Conservation (phyloP, 2,113 vertebrate genomes). For the Sminthopsis crassicaudata region DNA sequence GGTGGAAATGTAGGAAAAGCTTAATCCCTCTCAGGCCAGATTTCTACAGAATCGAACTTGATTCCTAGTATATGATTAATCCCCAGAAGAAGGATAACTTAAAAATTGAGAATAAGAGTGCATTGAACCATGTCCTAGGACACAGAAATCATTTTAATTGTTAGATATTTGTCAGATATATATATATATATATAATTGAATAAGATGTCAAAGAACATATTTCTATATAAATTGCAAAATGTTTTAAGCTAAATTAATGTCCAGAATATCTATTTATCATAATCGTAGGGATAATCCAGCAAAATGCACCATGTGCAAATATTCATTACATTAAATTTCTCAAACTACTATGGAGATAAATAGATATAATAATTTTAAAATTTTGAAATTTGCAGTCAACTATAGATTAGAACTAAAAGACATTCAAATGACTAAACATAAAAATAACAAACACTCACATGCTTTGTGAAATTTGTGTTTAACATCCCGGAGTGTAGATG, state of each 20-base stretch:
- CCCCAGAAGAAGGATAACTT: not conserved
- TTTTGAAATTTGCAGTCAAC: slow-evolving; percentile 7
- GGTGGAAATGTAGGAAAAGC: not conserved
- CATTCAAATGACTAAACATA: not conserved
- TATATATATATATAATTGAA: not conserved
- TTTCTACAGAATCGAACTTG: not conserved
- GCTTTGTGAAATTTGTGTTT: slow-evolving; percentile 89
- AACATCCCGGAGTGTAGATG: slow-evolving; percentile 86
- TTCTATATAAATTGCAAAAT: not conserved
- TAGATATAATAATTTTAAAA: slow-evolving; percentile 5
- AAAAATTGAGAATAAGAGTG: not conserved
- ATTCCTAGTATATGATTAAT: not conserved
- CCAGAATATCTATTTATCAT: not conserved
- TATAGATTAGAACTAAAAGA: not conserved
- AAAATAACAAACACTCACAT: slow-evolving; percentile 81
- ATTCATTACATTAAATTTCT: not conserved
- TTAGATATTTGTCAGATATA: not conserved
- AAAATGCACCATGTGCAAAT: not conserved
- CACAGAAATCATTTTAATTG: not conserved
- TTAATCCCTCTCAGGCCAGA: not conserved
- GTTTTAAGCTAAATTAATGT: not conserved
- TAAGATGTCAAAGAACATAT: not conserved
- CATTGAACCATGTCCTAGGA: not conserved
- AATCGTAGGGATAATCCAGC: not conserved
- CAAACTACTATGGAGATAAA: not conserved